Conservation (phyloP, 2,888 invertebrate species). For the Scaptomyza polygonia region DNA sequence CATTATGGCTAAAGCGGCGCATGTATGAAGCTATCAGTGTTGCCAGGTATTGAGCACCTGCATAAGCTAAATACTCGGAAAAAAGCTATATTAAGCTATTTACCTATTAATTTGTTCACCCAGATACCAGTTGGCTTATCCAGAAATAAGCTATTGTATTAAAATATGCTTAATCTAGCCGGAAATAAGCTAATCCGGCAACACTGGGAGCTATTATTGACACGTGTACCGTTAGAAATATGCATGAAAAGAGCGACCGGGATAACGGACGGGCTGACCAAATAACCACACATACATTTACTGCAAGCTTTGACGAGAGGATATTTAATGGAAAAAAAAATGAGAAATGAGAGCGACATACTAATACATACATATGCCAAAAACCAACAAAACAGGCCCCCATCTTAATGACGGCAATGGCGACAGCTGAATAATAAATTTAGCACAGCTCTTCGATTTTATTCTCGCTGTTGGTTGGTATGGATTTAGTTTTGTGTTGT, state of each 20-base stretch:
- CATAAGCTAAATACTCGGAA: no score
- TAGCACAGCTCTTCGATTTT: slow-evolving; percentile 76
- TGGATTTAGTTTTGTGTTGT: slow-evolving; percentile 11
- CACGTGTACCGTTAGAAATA: slow-evolving; percentile 63
- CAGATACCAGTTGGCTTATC: no score
- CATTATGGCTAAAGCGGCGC: slow-evolving; percentile 16
- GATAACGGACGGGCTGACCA: slow-evolving; percentile 20
- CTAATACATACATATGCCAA: slow-evolving; percentile 23
- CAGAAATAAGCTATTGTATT: no score
- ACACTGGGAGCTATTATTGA: slow-evolving; percentile 71
- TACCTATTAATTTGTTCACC: no score
- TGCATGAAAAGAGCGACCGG: slow-evolving; percentile 28
- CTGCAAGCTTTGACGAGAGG: slow-evolving; percentile 15
- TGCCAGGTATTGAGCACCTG: no score
- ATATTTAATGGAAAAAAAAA: slow-evolving; percentile 20
- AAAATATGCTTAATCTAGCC: no score
- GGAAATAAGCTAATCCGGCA: no score
- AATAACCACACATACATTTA: background rate
- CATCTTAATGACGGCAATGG: slow-evolving; percentile 44
- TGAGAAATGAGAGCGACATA: slow-evolving; percentile 27
- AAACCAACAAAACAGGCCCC: slow-evolving; percentile 28
- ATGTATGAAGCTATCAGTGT: slow-evolving; percentile 36
- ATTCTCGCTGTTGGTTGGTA: slow-evolving; percentile 30
- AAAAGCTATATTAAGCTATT: no score
- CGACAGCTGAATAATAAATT: slow-evolving; percentile 74